A percentile compares a stretch with the other conserved stretches of the same genome.
Conservation (phyloP, 2,113 vertebrate genomes). For the Etheostoma spectabile region DNA sequence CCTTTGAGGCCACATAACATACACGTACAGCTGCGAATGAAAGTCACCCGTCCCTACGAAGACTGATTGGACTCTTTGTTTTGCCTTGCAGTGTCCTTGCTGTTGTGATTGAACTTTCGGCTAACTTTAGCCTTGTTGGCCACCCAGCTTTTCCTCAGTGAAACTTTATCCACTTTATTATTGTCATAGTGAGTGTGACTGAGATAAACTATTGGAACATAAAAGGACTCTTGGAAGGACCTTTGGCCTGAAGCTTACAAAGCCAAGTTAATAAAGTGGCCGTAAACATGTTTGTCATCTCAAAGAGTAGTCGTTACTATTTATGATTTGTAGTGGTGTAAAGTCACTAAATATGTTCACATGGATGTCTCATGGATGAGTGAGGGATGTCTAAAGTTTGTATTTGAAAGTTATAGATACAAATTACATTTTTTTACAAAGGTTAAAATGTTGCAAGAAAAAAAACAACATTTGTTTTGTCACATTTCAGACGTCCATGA, state of each 20-base stretch:
- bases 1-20: neutral
- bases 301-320: neutral
- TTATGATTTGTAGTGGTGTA: neutral
- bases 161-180: too few species aligned
- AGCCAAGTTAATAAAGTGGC: neutral
- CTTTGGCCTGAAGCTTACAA: neutral
- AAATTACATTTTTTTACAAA: too few species aligned
- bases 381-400: too few species aligned
- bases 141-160: slow-evolving; percentile 30
- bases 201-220: too few species aligned
- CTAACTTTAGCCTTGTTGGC: slow-evolving; percentile 33
- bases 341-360: neutral
- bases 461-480: too few species aligned
- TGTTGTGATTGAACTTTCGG: slow-evolving; percentile 30
- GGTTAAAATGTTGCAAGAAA: too few species aligned
- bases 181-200: too few species aligned
- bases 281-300: neutral
- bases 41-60: slow-evolving; percentile 37
- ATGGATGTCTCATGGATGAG: too few species aligned
- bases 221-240: neutral
- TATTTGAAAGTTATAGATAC: too few species aligned
- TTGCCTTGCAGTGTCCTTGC: neutral
- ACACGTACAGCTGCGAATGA: neutral
- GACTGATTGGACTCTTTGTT: slow-evolving; percentile 12
- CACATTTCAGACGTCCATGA: too few species aligned